Base-by-base conservation (phyloP, 2,797 vertebrate genomes). In the Rhadinocentrus ornatus region DNA sequence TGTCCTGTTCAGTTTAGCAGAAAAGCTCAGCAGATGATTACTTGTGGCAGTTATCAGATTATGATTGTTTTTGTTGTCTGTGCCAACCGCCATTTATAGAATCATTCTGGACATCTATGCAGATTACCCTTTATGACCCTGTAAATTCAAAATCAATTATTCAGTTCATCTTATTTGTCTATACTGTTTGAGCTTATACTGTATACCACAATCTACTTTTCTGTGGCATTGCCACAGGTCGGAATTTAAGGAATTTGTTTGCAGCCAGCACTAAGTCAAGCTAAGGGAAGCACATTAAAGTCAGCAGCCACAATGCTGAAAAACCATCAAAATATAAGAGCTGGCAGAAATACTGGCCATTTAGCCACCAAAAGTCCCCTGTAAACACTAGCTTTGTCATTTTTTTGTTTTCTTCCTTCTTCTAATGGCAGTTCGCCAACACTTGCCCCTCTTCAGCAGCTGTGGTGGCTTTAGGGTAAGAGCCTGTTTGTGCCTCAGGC, bases 401-500 rank as follows among this genome's bases (percentile, higher is more conserved):
- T 55, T 66, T 24, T 37, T 64, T 48, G 15, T 46, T 1, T 9
- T 44, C 16, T 44, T 44, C 4, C 16, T 18, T 44, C 16, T 18
- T 26, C 6, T 11, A 46, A 39, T 11, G 29, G 68, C 39, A 24
- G 26, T 55, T 61, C 37, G 72, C 32, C 66, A 63, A 41, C 15
- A 3, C 50, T 58, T 46, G 60, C 61, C 26, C 39, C 22, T 55
- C 59, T 65, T 74, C 24, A 63, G 44, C 80, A 76, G 67, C 82
- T 83, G 80, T 44, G 57, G 62, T 58, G 68, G 66, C 41, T 62
- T 81, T 46, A 60, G 54, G 61, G 61, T 66, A 54, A 1, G 12
- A 34, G 73, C 48, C 71, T 58, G 69, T 81, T 56, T 24, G 58
- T 64, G 69, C 80, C 76, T 86, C 61, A 1, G 75, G 82, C 66